Evolutionary conservation across 2,888 invertebrate genomes (phyloP).

Genomic region (Troglohyphantes excavatus): DNA sequence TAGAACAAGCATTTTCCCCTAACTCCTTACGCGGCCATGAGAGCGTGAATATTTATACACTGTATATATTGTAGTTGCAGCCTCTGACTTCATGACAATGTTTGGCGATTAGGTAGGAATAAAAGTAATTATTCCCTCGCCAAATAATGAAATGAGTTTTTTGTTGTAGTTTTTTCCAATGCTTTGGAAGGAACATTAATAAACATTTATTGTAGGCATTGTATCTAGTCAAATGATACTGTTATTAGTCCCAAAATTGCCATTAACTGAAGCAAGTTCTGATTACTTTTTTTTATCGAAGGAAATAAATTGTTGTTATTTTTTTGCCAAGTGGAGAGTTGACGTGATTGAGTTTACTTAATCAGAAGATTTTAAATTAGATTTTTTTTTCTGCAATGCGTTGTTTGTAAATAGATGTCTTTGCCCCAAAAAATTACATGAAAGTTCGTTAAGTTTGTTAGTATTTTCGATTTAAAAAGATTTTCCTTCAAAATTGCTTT

Average conservation of each 20-base stretch:
- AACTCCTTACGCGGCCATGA: background rate
- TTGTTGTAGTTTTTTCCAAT: background rate
- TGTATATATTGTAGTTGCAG: slow-evolving; percentile 12
- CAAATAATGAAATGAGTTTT: slow-evolving; percentile 18
- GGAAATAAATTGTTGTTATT: background rate
- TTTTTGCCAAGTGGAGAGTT: background rate
- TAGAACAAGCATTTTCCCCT: slow-evolving; percentile 17
- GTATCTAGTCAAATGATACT: background rate
- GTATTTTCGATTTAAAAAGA: no score
- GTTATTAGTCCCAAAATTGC: background rate
- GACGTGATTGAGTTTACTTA: background rate
- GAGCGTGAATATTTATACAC: background rate
- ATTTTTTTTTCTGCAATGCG: no score
- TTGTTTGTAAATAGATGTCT: no score
- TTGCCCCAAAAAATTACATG: no score
- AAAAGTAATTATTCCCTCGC: slow-evolving; percentile 17
- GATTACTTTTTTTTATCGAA: background rate
- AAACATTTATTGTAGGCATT: background rate
- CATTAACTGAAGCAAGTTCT: slow-evolving; percentile 2
- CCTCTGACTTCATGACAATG: background rate
- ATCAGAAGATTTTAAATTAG: background rate
- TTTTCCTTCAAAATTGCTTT: no score
- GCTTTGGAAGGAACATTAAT: background rate
- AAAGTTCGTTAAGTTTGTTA: no score
- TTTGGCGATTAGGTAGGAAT: slow-evolving; percentile 27